Percentiles rank a stretch among this genome's conserved stretches.
phyloP scores from a whole-genome alignment of 2,113 vertebrate genomes.

The Eptesicus fuscus region DNA sequence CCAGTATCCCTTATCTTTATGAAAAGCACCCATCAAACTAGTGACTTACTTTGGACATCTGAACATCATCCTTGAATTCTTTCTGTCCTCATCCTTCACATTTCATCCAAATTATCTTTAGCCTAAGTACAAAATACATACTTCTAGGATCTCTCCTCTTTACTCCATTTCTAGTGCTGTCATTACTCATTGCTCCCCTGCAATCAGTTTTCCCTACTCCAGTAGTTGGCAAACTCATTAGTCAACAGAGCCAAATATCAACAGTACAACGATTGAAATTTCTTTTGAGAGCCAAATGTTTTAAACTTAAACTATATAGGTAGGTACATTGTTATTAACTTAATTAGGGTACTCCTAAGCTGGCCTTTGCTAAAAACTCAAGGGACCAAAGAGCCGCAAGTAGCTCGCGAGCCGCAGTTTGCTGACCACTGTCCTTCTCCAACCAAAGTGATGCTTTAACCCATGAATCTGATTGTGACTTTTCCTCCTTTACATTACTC shows the following conservation, averaged over 20 bases:
- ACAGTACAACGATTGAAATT: too few relatives aligned
- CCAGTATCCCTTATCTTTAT: neutral
- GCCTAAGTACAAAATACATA: neutral
- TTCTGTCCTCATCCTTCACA: neutral
- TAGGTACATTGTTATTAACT: too few relatives aligned
- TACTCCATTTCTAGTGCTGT: neutral
- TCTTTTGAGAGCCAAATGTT: too few relatives aligned
- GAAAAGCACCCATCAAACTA: neutral
- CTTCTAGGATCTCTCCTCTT: neutral
- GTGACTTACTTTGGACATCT: neutral
- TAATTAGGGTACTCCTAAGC: too few relatives aligned
- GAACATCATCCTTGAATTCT: neutral
- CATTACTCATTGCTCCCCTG: neutral
- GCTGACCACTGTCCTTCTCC: too few relatives aligned
- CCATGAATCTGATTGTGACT: neutral
- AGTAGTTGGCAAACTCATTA: too few relatives aligned
- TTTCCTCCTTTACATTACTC: neutral
- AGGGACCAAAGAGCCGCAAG: too few relatives aligned
- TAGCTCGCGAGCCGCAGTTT: too few relatives aligned
- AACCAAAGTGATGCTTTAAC: neutral
- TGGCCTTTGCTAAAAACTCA: too few relatives aligned
- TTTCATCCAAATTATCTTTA: neutral
- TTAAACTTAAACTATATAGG: too few relatives aligned
- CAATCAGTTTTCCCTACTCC: neutral
- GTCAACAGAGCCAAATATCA: too few relatives aligned